Base-by-base conservation (phyloP, 2,113 vertebrate genomes). In the Scomber japonicus region DNA sequence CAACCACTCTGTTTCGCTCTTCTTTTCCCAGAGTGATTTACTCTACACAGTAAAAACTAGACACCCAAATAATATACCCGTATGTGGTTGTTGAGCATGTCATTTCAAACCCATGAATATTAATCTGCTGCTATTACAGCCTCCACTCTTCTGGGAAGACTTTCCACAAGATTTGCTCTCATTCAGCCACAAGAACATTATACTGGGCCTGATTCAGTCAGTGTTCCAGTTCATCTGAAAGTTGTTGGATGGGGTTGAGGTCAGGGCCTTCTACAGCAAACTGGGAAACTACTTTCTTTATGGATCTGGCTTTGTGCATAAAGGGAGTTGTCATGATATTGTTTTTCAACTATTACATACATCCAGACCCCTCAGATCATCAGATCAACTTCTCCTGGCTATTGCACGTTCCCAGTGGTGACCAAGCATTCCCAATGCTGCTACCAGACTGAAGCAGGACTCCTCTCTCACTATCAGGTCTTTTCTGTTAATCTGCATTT, bases 1-100 rank as follows among this genome's bases (percentile, higher is more conserved):
- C 57, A 63, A 15, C 64, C 61, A 24, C 30, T 75, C 4, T 16
- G 16, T 40, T 81, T 61, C n/a, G 24, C 48, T 63, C 11, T 46
- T 65, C 6, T 16, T 11, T 35, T 45, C 59, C 40, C 60, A 6
- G 61, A 78, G 21, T 19, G 7, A 63, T 53, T 59, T 35, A 44
- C 49, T 63, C 24, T 30, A 45, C 19, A 59, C 46, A 19, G 50
- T 13, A 17, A n/a, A 24, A 76, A 62, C 48, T 65, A 6, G 35
- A 69, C 60, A 31, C 44, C 10, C 31, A 65, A 75, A 66, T n/a
- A 55, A 44, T 15, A 55, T 30, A 35, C 13, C 56, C 3, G 35
- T 45, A 19, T 31, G 68, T 56, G 19, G 13, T 10, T 57, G 6
- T 40, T 77, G 11, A 30, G 21, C 27, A 50, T 50, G 11, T 49